phyloP scores from a whole-genome alignment of 2,888 invertebrate species.

The Strigamia transsilvanica region DNA sequence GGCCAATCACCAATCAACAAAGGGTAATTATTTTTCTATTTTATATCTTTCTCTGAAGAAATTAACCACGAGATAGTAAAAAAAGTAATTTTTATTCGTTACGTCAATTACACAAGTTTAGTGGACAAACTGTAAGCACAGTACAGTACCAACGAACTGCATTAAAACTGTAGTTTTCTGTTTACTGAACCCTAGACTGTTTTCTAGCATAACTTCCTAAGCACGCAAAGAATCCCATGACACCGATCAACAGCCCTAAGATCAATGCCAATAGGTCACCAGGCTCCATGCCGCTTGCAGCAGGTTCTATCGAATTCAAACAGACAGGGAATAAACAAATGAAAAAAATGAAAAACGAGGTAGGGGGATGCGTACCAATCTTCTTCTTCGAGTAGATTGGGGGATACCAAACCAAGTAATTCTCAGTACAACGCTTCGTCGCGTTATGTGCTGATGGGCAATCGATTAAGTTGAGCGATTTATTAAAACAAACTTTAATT shows the following conservation, averaged over 20 bases:
- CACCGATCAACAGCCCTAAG: slow-evolving; percentile 63
- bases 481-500: slow-evolving; percentile 78
- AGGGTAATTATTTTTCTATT: too few relatives aligned
- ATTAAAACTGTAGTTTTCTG: too few relatives aligned
- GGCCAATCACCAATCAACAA: too few relatives aligned
- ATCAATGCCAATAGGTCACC: slow-evolving; percentile 65
- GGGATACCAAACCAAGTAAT: slow-evolving; percentile 52
- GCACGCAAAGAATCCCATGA: slow-evolving; percentile 64
- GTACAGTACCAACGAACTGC: too few relatives aligned
- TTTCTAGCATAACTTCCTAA: slow-evolving; percentile 64
- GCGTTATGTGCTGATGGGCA: slow-evolving; percentile 66
- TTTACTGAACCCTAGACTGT: slow-evolving; percentile 49
- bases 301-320: slow-evolving; percentile 53
- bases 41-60: too few relatives aligned
- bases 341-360: too few relatives aligned
- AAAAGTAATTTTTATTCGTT: too few relatives aligned
- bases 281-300: slow-evolving; percentile 63
- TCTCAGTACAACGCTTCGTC: slow-evolving; percentile 44
- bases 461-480: slow-evolving; percentile 71
- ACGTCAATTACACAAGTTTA: too few relatives aligned
- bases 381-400: slow-evolving; percentile 41
- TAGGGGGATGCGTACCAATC: background rate
- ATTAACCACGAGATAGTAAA: too few relatives aligned
- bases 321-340: background rate
- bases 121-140: too few relatives aligned